phyloP scores from a whole-genome alignment of 2,888 invertebrate species.

The Isoperla grammatica region DNA sequence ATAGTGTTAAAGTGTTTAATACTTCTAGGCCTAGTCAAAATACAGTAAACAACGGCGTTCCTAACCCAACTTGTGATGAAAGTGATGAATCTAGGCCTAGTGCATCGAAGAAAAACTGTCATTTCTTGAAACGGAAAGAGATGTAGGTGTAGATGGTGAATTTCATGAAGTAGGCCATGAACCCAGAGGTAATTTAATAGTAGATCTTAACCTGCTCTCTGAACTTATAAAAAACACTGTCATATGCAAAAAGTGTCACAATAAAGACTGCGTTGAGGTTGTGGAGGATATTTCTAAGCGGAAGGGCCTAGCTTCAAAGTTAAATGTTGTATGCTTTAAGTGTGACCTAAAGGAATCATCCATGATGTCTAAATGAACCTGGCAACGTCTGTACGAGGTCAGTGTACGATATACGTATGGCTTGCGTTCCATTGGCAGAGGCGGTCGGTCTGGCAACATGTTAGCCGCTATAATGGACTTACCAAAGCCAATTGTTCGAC shows the following conservation, averaged over 20 bases:
- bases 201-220: background rate
- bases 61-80: too few relatives aligned
- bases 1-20: too few relatives aligned
- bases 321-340: background rate
- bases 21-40: too few relatives aligned
- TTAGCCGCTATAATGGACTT: background rate
- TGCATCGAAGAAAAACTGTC: too few relatives aligned
- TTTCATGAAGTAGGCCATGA: too few relatives aligned
- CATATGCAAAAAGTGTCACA: background rate
- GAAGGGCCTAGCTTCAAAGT: background rate
- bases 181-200: background rate
- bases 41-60: too few relatives aligned
- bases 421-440: conserved; percentile 2
- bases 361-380: conserved; percentile 3
- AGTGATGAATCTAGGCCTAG: too few relatives aligned
- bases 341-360: background rate
- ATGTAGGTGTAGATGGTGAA: too few relatives aligned
- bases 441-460: background rate
- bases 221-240: background rate
- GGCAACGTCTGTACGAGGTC: background rate
- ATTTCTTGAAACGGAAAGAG: too few relatives aligned
- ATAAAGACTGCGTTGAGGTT: background rate
- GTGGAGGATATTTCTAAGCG: background rate
- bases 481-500: background rate
- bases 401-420: background rate